Evolutionary conservation across 2,888 invertebrate genomes (phyloP).

Genomic region (Orthosia cruda): DNA sequence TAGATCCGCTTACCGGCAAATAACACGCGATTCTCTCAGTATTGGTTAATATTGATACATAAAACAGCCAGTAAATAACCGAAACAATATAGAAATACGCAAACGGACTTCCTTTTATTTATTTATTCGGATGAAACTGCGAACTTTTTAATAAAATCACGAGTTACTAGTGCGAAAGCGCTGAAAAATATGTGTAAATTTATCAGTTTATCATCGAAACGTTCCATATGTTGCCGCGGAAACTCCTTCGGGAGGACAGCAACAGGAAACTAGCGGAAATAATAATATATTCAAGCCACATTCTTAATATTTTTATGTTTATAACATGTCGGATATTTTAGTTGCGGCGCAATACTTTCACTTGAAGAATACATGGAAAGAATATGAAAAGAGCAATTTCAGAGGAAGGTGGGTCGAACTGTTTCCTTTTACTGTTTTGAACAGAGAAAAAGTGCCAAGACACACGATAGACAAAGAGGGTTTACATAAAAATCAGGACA

Average conservation of each 20-base stretch:
- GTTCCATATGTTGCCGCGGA: constrained; percentile 33
- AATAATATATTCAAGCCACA: constrained; percentile 34
- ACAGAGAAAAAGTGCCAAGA: no score
- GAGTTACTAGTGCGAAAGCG: constrained; percentile 3
- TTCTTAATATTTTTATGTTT: constrained; percentile 44
- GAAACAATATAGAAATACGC: background rate
- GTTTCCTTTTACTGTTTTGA: constrained; percentile 39
- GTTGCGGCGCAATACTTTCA: constrained; percentile 11
- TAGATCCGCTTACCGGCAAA: constrained; percentile 49
- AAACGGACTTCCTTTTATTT: background rate
- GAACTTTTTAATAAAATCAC: constrained; percentile 28
- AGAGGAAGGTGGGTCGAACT: constrained; percentile 29
- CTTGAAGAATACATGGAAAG: constrained; percentile 5
- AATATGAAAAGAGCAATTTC: constrained; percentile 26
- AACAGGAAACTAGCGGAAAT: constrained; percentile 49
- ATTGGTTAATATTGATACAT: constrained; percentile 13
- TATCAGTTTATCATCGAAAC: constrained; percentile 49
- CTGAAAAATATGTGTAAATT: constrained; percentile 45
- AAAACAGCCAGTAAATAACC: constrained; percentile 13
- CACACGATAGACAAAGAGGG: no score
- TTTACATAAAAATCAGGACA: no score
- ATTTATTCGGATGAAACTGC: constrained; percentile 19
- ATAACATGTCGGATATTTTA: constrained; percentile 28
- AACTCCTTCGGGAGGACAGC: constrained; percentile 34
- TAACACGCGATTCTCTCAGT: constrained; percentile 29